phyloP scores from a whole-genome alignment of 1,140 invertebrate genomes.

The Drosophila tsacasi region DNA sequence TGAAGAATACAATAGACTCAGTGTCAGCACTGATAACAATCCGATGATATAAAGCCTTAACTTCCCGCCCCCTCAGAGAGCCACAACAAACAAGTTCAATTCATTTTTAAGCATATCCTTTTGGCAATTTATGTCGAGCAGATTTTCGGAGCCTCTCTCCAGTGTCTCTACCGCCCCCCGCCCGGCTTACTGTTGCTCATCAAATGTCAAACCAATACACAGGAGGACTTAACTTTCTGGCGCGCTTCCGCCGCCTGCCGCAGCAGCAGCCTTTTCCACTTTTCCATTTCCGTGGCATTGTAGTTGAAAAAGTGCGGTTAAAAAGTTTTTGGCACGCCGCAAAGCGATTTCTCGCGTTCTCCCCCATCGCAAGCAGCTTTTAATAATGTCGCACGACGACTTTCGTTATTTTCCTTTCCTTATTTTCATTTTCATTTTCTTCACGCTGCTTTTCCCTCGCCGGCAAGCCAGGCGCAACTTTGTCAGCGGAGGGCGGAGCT shows the following conservation, averaged over 20 bases:
- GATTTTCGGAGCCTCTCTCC: slow-evolving; percentile 1
- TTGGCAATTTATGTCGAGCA: slow-evolving; percentile 56
- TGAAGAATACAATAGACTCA: slow-evolving; percentile 24
- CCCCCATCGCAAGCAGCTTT: slow-evolving; percentile 57
- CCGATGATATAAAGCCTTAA: slow-evolving; percentile 13
- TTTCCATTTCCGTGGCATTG: slow-evolving; percentile 75
- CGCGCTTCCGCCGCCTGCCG: slow-evolving; percentile 12
- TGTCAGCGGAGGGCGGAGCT: slow-evolving; percentile 27
- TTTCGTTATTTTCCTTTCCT: slow-evolving; percentile 51
- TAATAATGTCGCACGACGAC: slow-evolving; percentile 67
- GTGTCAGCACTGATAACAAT: slow-evolving; percentile 28
- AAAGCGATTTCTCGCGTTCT: slow-evolving; percentile 77
- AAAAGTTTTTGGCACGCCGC: slow-evolving; percentile 74
- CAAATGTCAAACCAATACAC: slow-evolving; percentile 83
- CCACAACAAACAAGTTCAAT: slow-evolving; percentile 70
- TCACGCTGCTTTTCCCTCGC: slow-evolving; percentile 1
- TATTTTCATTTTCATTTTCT: slow-evolving; percentile 27
- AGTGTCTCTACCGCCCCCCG: not conserved
- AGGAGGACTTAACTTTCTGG: slow-evolving; percentile 76
- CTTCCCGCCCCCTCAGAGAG: slow-evolving; percentile 14
- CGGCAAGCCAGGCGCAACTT: slow-evolving; percentile 29
- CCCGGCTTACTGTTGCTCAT: slow-evolving; percentile 69
- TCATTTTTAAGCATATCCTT: slow-evolving; percentile 78
- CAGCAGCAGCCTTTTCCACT: slow-evolving; percentile 45
- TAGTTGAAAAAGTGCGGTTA: slow-evolving; percentile 76